These are phyloP conservation scores for Lucinisca nassula DNA, from an alignment of 2,888 invertebrate genomes.

Conservation along the genomic window DNA sequence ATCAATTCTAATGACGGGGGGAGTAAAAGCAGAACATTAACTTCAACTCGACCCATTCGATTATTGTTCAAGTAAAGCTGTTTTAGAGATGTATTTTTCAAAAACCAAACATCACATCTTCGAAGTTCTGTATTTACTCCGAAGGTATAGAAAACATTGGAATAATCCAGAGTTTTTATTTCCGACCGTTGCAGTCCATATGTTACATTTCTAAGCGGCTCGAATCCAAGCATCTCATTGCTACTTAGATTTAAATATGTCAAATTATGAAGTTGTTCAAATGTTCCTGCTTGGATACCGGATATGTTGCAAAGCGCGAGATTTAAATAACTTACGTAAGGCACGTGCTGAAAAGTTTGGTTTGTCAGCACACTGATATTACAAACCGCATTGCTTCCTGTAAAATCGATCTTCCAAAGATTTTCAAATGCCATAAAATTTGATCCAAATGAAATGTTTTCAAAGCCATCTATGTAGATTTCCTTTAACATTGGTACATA, in stretches of 20 bases:
- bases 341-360: constrained; percentile 9
- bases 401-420: neutral
- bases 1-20: constrained; percentile 31
- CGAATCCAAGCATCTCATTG: constrained; percentile 46
- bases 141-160: constrained; percentile 34
- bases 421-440: neutral
- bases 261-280: neutral
- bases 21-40: constrained; percentile 12
- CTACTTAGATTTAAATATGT: constrained; percentile 40
- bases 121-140: constrained; percentile 30
- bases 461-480: constrained; percentile 20
- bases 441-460: neutral
- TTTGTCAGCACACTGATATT: constrained; percentile 7
- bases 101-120: constrained; percentile 45
- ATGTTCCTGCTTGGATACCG: constrained; percentile 14
- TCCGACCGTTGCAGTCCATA: constrained; percentile 52
- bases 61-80: constrained; percentile 37
- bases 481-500: neutral
- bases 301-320: constrained; percentile 18
- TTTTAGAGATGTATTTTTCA: constrained; percentile 45
- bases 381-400: constrained; percentile 8
- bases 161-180: constrained; percentile 44
- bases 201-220: constrained; percentile 32
- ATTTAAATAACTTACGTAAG: neutral
- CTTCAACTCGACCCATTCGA: constrained; percentile 36